Conservation (phyloP, 1,140 invertebrate species). For the Agrilus planipennis region DNA sequence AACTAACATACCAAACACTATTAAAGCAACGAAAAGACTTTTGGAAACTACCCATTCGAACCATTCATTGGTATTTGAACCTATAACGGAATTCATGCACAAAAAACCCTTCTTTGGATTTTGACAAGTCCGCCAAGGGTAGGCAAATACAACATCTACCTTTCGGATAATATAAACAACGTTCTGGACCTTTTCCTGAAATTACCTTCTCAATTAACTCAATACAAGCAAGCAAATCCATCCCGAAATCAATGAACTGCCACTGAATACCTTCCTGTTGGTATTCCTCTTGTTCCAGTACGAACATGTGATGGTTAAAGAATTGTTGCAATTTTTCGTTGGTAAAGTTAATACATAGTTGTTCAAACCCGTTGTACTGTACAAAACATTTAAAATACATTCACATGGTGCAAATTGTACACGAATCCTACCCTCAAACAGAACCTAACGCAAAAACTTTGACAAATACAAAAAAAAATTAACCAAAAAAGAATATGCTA, state of each 20-base stretch:
- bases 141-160: no score
- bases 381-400: neutral
- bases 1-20: no score
- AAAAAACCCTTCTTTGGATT: no score
- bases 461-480: constrained; percentile 3
- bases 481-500: neutral
- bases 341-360: constrained; percentile 97
- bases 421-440: neutral
- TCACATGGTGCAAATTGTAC: neutral
- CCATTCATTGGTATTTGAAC: no score
- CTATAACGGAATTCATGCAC: no score
- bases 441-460: constrained; percentile 4
- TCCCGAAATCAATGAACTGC: constrained; percentile 94
- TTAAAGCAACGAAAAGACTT: no score
- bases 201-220: constrained; percentile 92
- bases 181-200: constrained; percentile 4
- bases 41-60: no score
- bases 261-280: constrained; percentile 86
- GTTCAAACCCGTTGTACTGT: constrained; percentile 93
- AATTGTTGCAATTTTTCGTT: constrained; percentile 95
- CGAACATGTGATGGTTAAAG: constrained; percentile 98
- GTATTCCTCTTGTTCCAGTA: constrained; percentile 94
- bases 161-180: no score
- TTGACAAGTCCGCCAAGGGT: no score
- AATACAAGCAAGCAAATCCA: constrained; percentile 92